A percentile compares a stretch with the other conserved stretches of the same genome.
Conservation (phyloP, 2,888 invertebrate genomes). For the Temnothorax rugatulus region DNA sequence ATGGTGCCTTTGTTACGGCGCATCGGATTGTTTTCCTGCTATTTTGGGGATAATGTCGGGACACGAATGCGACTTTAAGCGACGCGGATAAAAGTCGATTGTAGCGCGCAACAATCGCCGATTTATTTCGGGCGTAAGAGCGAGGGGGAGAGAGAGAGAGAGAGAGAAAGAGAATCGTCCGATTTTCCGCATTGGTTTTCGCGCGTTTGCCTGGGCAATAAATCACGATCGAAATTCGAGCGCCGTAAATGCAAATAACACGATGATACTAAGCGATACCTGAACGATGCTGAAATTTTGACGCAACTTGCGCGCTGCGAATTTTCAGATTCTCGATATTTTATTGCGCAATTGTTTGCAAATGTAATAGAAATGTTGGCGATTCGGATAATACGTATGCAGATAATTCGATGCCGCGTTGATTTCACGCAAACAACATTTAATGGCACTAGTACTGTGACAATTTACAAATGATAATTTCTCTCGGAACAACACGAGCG, state of each 20-base stretch:
- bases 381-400: slow-evolving; percentile 19
- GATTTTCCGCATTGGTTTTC: slow-evolving; percentile 23
- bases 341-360: slow-evolving; percentile 30
- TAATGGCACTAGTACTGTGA: slow-evolving; percentile 1
- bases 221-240: slow-evolving; percentile 40
- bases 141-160: background rate
- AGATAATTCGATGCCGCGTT: slow-evolving; percentile 22
- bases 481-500: background rate
- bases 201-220: slow-evolving; percentile 17
- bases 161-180: background rate
- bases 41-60: slow-evolving; percentile 46
- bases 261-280: slow-evolving; percentile 7
- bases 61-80: slow-evolving; percentile 39
- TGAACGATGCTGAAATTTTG: slow-evolving; percentile 16
- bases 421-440: slow-evolving; percentile 30
- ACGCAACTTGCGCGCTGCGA: slow-evolving; percentile 11
- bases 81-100: slow-evolving; percentile 44
- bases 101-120: slow-evolving; percentile 29
- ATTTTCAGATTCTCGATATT: slow-evolving; percentile 33
- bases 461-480: slow-evolving; percentile 33
- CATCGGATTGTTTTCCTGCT: slow-evolving; percentile 48
- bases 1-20: slow-evolving; percentile 33
- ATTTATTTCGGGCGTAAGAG: slow-evolving; percentile 13
- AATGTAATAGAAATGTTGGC: slow-evolving; percentile 42
- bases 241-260: slow-evolving; percentile 39